Base-by-base conservation (phyloP, 2,888 invertebrate genomes). In the Platynereis dumerilii region DNA sequence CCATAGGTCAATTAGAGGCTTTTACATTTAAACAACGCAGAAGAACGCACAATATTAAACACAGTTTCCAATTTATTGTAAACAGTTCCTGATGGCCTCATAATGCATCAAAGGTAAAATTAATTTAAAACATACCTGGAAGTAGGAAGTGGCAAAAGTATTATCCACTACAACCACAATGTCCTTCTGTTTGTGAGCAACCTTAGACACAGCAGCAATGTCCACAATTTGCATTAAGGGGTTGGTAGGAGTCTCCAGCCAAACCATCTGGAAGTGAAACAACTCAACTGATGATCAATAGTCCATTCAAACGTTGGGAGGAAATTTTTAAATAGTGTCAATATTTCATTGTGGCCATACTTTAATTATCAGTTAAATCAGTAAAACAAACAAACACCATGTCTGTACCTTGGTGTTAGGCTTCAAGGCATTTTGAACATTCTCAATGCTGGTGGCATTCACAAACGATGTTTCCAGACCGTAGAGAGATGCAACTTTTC, bases 181-280 rank as follows among this genome's bases (percentile, higher is more conserved):
- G 56, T 88, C 86, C 39, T 86, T 82, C 39, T 75, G 73, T 85
- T 85, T 76, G 88, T 90, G 61, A 2, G 77, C 75, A 17, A 90
- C 85, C 65, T 90, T 88, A 0, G 88, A 83, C 39, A 93, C 86
- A 0, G 88, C 90, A 75, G 88, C 87, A 61, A 98, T 92, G 81
- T 98, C 96, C 12, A 90, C 88, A n/a, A 98, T 87, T 86, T 94
- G 94, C 73, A 97, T 83, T 12, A 92, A 86, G 0, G 98, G 98
- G 86, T 98, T 98, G n/a, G 97, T 95, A 0, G 97, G 97, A 0
- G 93, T 91, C 85, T 98, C 98, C 68, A 96, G 84, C 96, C 97
- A 98, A 48, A 98, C 87, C 82, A 89, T 80, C 86, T 87, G 64
- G 5, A 57, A 28, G 28, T 29, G 3, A 55, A 17, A 55, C 7